A percentile compares a stretch with the other conserved stretches of the same genome.
These are phyloP conservation scores for Thereva unica DNA, from an alignment of 2,888 invertebrate genomes.

Conservation along the genomic window DNA sequence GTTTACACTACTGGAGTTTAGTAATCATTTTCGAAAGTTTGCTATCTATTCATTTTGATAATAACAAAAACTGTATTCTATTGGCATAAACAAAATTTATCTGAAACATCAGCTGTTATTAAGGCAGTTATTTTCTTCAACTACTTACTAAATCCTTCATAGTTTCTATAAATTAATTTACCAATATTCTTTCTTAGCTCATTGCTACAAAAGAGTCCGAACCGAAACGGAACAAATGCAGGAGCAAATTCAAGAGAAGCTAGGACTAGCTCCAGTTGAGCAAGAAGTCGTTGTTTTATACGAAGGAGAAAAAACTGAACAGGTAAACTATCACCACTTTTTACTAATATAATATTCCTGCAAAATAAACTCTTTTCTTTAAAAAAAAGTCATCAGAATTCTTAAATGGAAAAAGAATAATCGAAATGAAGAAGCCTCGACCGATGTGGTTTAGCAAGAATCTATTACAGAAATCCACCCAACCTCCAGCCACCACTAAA, in stretches of 20 bases:
- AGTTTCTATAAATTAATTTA: constrained; percentile 8
- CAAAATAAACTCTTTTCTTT: constrained; percentile 1
- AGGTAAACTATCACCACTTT: constrained; percentile 49
- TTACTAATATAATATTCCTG: neutral
- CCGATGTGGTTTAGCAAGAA: constrained; percentile 89
- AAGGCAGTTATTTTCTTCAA: too few species aligned
- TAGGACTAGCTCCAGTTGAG: constrained; percentile 75
- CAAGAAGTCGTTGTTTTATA: constrained; percentile 86
- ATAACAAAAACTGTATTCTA: too few species aligned
- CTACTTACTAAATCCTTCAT: too few species aligned
- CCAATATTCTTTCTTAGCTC: constrained; percentile 63
- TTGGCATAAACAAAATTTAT: too few species aligned
- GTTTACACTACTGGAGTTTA: too few species aligned
- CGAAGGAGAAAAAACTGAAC: constrained; percentile 73
- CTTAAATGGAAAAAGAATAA: constrained; percentile 73
- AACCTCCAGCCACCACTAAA: constrained; percentile 69
- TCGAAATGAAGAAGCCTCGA: constrained; percentile 83
- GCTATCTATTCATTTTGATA: too few species aligned
- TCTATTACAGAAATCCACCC: constrained; percentile 77
- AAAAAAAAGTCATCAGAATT: constrained; percentile 61
- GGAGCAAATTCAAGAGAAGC: constrained; percentile 70
- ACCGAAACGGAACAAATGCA: constrained; percentile 82
- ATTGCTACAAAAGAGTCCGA: constrained; percentile 82
- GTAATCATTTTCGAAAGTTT: too few species aligned
- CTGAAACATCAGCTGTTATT: too few species aligned